Evolutionary conservation across 2,888 invertebrate species (phyloP).

Genomic region (Allolobophora icterica): DNA sequence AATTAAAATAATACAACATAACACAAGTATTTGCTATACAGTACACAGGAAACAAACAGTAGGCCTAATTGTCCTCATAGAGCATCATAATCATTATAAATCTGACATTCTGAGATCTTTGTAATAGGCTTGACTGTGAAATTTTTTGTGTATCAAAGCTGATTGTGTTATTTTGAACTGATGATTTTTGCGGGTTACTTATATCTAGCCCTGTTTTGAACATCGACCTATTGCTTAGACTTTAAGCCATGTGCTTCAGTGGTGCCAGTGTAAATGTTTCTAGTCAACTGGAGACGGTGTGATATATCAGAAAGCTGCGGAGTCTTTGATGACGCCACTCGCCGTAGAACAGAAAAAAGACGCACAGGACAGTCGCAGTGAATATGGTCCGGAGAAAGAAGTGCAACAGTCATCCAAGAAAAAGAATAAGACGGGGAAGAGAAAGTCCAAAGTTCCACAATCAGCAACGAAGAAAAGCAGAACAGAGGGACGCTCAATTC

Average conservation of each 20-base stretch:
- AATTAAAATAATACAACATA: not conserved
- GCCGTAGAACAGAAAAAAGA: not conserved
- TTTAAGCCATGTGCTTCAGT: not conserved
- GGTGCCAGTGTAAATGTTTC: not conserved
- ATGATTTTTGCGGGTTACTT: too few species aligned
- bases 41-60: too few species aligned
- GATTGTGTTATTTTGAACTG: not conserved
- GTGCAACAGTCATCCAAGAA: not conserved
- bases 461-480: constrained; percentile 57
- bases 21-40: too few species aligned
- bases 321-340: not conserved
- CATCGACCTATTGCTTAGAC: not conserved
- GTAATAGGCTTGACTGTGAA: not conserved
- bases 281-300: not conserved
- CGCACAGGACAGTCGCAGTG: not conserved
- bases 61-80: not conserved
- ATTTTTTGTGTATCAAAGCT: not conserved
- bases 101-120: not conserved
- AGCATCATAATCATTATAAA: not conserved
- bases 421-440: not conserved
- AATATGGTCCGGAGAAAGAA: not conserved
- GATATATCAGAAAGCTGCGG: not conserved
- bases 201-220: not conserved
- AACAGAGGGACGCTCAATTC: constrained; percentile 37
- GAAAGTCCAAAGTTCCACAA: not conserved